Evolutionary conservation across 2,113 vertebrate genomes (phyloP), one percentile per base, ranked within the genome.

Genomic region (Grantiella picta): DNA sequence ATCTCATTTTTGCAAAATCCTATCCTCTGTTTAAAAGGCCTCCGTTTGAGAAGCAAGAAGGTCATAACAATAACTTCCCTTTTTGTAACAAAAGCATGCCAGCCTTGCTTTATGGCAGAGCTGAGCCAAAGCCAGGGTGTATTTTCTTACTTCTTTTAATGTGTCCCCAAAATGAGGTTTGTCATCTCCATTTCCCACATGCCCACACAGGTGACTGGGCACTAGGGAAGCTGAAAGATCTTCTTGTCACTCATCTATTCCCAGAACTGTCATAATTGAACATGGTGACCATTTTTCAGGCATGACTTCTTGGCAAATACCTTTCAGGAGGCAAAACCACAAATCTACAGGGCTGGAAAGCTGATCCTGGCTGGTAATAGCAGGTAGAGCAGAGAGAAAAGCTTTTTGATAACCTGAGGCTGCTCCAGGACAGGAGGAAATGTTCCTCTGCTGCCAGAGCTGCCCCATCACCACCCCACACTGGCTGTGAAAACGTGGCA

Each of bases 401-500:
- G 3, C 9, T 65, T 72, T 72, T 42, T 33, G 13, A 18, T 31
- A n/a, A n/a, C 7, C n/a, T n/a, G 31, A 12, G 33, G 47, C 28
- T 70, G 45, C 42, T 84, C 17, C 20, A 44, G 72, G 21, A 8
- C 17, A 53, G 47, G 12, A 65, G 20, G 31, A 65, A 66, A 73
- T 16, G 25, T 14, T 10, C 22, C n/a, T 73, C 73, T 2, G 18
- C 20, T 59, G 20, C 24, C 0, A 0, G 22, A 21, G 40, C 72
- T 38, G 18, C 20, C 18, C 72, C 4, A 0, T 29, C 56, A 44
- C 53, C 18, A 5, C 45, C 35, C 23, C 28, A 68, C 35, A 6
- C n/a, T 3, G 0, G 28, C 42, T 45, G 15, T 1, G 0, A 38
- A 50, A 35, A 91, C 0, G 0, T 24, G 60, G 27, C 38, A n/a